These are phyloP conservation scores for Tonatia bakeri DNA, from an alignment of 2,113 vertebrate species.

Conservation along the genomic window DNA sequence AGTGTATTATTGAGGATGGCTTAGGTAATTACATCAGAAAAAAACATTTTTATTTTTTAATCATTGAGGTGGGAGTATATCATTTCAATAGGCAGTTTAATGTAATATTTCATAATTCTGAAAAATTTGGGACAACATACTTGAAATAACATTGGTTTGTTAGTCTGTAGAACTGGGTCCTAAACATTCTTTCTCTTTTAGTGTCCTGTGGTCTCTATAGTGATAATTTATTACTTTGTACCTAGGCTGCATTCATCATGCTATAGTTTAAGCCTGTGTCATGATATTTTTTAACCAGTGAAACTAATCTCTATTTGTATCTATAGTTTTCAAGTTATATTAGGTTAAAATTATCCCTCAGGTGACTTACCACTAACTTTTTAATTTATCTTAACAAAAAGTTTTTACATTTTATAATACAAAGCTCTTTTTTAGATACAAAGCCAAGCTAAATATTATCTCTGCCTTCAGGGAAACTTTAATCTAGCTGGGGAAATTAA, in stretches of 20 bases:
- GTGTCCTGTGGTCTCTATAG: neutral
- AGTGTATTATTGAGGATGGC: neutral
- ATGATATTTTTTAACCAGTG: neutral
- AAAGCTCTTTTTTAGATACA: neutral
- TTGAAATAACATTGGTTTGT: neutral
- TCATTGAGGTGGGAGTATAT: neutral
- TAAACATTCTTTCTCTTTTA: neutral
- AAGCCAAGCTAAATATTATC: conserved; percentile 25
- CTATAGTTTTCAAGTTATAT: neutral
- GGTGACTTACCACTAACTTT: neutral
- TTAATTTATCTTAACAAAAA: neutral
- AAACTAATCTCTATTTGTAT: neutral
- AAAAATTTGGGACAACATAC: neutral
- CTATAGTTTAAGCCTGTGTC: neutral
- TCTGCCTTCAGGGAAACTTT: neutral
- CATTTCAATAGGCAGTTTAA: neutral
- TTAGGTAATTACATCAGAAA: neutral
- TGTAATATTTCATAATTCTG: neutral
- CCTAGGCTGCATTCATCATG: neutral
- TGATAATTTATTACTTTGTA: neutral
- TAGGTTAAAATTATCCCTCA: neutral
- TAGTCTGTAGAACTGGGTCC: neutral
- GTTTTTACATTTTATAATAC: neutral
- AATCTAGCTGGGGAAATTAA: neutral
- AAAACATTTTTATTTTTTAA: neutral